These are phyloP conservation scores for Halyomorpha halys DNA, from an alignment of 1,140 invertebrate genomes.

Conservation along the genomic window DNA sequence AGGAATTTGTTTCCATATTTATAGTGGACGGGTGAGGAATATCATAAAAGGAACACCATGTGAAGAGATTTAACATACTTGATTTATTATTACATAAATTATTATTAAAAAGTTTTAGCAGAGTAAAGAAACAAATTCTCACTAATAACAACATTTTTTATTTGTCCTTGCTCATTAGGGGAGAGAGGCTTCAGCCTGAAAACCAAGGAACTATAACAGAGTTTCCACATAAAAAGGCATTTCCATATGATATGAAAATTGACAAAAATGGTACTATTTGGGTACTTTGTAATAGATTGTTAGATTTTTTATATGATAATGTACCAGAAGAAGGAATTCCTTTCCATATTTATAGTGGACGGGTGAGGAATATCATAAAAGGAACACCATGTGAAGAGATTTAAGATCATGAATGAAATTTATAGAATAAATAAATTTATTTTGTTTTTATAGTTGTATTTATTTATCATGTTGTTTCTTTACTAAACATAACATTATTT, in stretches of 20 bases:
- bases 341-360: slow-evolving; percentile 56
- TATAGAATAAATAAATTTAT: too few species aligned
- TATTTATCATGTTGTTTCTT: too few species aligned
- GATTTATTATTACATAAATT: too few species aligned
- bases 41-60: slow-evolving; percentile 60
- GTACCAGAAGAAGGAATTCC: slow-evolving; percentile 54
- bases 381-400: slow-evolving; percentile 49
- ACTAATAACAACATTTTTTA: too few species aligned
- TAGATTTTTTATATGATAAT: slow-evolving; percentile 54
- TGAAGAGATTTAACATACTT: slow-evolving; percentile 29
- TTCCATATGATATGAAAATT: slow-evolving; percentile 66
- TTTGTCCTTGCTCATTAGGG: too few species aligned
- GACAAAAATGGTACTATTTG: slow-evolving; percentile 58
- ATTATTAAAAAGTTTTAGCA: too few species aligned
- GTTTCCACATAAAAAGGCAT: slow-evolving; percentile 57
- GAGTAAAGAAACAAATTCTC: too few species aligned
- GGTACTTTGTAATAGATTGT: slow-evolving; percentile 60
- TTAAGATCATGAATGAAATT: slow-evolving; percentile 10
- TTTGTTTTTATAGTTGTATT: too few species aligned
- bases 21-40: slow-evolving; percentile 50
- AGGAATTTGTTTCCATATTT: slow-evolving; percentile 60
- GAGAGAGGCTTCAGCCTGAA: slow-evolving; percentile 30
- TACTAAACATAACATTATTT: too few species aligned
- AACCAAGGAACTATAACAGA: slow-evolving; percentile 46
- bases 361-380: slow-evolving; percentile 52